phyloP scores from a whole-genome alignment of 2,797 vertebrate genomes.

The Pachyuromys duprasi region DNA sequence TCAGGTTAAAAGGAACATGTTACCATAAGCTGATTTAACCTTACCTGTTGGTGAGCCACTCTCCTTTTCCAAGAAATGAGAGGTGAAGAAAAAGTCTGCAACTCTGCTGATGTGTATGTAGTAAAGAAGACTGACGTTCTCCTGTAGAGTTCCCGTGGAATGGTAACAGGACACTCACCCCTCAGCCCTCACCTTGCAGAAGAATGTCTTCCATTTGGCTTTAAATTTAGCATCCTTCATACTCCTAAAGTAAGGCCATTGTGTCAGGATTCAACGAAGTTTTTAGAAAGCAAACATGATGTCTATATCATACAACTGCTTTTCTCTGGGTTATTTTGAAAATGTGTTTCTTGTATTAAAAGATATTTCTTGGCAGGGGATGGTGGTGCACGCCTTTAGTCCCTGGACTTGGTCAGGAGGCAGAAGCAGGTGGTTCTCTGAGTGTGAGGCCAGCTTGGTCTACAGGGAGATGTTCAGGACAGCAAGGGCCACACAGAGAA shows the following conservation, averaged over 20 bases:
- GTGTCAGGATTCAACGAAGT: background rate
- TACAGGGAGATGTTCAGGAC: no score
- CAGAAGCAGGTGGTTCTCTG: no score
- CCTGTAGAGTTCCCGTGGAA: background rate
- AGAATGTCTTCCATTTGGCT: slow-evolving; percentile 43
- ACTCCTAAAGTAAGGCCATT: background rate
- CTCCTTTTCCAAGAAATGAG: background rate
- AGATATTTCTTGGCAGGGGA: background rate
- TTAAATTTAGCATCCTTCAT: slow-evolving; percentile 1
- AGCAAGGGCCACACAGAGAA: no score
- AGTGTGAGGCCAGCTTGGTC: no score
- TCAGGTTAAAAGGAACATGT: background rate
- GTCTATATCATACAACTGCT: background rate
- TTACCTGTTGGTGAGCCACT: background rate
- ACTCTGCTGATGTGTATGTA: background rate
- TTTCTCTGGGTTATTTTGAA: slow-evolving; percentile 11
- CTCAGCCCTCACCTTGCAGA: background rate
- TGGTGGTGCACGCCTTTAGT: no score
- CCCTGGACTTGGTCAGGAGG: no score
- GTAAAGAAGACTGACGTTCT: background rate
- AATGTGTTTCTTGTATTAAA: background rate
- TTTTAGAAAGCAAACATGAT: slow-evolving; percentile 25
- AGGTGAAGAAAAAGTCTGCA: background rate
- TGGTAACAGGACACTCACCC: background rate
- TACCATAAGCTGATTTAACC: background rate